Conservation (phyloP, 2,113 vertebrate genomes). For the Thunnus maccoyii region DNA sequence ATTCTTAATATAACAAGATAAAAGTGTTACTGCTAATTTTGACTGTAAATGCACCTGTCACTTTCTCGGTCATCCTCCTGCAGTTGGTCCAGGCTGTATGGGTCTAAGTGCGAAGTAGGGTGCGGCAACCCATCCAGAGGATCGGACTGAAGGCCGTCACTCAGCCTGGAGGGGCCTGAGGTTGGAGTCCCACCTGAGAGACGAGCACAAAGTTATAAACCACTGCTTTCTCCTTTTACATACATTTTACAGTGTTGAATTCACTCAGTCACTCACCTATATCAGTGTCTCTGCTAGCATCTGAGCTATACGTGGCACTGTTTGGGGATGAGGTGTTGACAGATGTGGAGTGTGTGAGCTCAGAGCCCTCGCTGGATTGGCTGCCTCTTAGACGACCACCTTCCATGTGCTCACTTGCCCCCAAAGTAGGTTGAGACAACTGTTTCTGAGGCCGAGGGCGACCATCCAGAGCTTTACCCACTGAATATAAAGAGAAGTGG, state of each 20-base stretch:
- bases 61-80: conserved; percentile 93
- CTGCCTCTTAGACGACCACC: conserved; percentile 85
- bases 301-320: conserved; percentile 80
- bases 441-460: conserved; percentile 91
- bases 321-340: conserved; percentile 82
- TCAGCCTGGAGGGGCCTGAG: conserved; percentile 82
- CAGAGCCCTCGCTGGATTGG: conserved; percentile 88
- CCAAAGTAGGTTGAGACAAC: conserved; percentile 85
- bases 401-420: conserved; percentile 88
- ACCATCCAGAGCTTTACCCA: conserved; percentile 89
- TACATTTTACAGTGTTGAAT: neutral
- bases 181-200: conserved; percentile 47
- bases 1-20: neutral
- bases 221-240: neutral
- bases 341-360: conserved; percentile 80
- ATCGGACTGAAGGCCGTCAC: conserved; percentile 84
- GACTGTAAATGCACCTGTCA: conserved; percentile 87
- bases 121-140: conserved; percentile 87
- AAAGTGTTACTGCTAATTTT: neutral
- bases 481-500: conserved; percentile 68
- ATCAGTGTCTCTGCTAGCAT: conserved; percentile 83
- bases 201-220: conserved; percentile 1
- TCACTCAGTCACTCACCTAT: conserved; percentile 61
- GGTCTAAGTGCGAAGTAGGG: conserved; percentile 87
- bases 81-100: conserved; percentile 89